Percentiles rank a stretch among this genome's conserved stretches.
These are phyloP conservation scores for Anoplius nigerrimus DNA, from an alignment of 2,888 invertebrate species.

Conservation along the genomic window DNA sequence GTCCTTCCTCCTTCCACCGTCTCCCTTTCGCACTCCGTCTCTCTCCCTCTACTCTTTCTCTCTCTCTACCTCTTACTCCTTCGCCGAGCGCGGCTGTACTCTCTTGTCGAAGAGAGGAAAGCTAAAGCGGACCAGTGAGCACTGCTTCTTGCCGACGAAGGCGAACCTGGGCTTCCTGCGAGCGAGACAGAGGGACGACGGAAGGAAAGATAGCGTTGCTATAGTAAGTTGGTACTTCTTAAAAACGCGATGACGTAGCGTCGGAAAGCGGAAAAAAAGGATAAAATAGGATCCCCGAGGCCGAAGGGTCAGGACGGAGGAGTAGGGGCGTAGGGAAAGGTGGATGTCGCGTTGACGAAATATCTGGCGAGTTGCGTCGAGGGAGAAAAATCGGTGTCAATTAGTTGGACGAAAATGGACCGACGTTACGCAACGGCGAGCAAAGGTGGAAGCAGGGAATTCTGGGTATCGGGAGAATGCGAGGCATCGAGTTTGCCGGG, in stretches of 20 bases:
- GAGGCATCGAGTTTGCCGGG: too few relatives aligned
- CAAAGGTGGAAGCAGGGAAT: too few relatives aligned
- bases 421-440: too few relatives aligned
- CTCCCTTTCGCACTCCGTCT: not conserved
- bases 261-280: not conserved
- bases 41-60: not conserved
- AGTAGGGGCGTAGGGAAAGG: too few relatives aligned
- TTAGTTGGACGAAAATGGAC: too few relatives aligned
- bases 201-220: constrained; percentile 15
- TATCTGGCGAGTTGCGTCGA: too few relatives aligned
- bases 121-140: constrained; percentile 59
- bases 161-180: constrained; percentile 30
- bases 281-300: too few relatives aligned
- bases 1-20: constrained; percentile 17
- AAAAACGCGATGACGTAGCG: not conserved
- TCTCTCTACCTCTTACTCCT: not conserved
- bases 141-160: constrained; percentile 29
- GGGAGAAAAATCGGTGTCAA: too few relatives aligned
- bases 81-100: not conserved
- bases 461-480: too few relatives aligned
- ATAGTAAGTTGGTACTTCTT: not conserved
- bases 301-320: too few relatives aligned
- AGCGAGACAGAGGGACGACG: constrained; percentile 1
- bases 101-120: constrained; percentile 45
- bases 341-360: too few relatives aligned